Evolutionary conservation across 2,888 invertebrate genomes (phyloP), one percentile per base, ranked within the genome.

Genomic region (Nomada fabriciana): DNA sequence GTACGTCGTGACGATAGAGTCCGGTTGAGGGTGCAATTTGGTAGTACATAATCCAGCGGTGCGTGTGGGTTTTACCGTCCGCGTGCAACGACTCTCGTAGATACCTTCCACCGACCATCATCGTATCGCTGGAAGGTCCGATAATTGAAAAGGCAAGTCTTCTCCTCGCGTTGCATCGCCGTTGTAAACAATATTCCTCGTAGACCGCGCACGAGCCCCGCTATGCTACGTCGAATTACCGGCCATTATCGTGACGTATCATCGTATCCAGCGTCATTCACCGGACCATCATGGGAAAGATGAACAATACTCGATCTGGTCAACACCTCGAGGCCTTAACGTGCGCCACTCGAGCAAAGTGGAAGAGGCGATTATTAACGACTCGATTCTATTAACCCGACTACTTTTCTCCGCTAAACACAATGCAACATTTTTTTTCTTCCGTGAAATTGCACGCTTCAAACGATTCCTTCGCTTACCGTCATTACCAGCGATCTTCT

Each of bases 181-280:
- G 80, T 78, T 71, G 86, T 73, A 86, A 84, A 87, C 86, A 86
- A 86, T 86, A 80, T 84, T 85, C 81, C 80, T 80, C 71, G 76
- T 76, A 78, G 85, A 55, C 63, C 75, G 82, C 79, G 83, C 80
- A 84, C 86, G 83, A 83, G 83, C 85, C 85, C 63, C 80, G 86
- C 74, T 82, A 83, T 74, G 86, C 80, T 90, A 88, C 88, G 88
- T 88, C 88, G 90, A 92, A 92, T 92, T 92, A 92, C 91, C 88
- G 86, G 80, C 87, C 90, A 91, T 92, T 92, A 92, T 92, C 91
- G 88, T 89, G 90, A 90, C 88, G 90, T 89, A 91, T 92, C 91
- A 91, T 91, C 91, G 90, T 89, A 80, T 69, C 29, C 82, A 86
- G 82, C 87, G 88, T 88, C 88, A 88, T 88, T 88, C 88, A 86